Evolutionary conservation across 2,888 invertebrate genomes (phyloP), one percentile per base, ranked within the genome.

Genomic region (Artemia sp.): DNA sequence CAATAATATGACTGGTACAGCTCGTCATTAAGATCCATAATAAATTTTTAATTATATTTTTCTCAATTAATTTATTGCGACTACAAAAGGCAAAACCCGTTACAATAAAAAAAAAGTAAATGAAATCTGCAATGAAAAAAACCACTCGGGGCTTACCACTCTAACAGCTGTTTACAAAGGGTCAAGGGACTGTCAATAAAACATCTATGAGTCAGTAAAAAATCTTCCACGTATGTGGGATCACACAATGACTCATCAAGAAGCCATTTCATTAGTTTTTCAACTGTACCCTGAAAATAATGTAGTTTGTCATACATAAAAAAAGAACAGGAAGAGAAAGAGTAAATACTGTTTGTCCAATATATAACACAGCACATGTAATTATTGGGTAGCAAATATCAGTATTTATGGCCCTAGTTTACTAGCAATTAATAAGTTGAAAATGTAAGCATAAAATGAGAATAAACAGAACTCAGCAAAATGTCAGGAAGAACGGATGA

Each of bases 151-250:
- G 71, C 74, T 71, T 71, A 78, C 93, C 94, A 93, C 73, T 86
- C 85, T 75, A 94, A 81, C 72, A 95, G 82, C 78, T 91, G 90
- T 77, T 87, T 86, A 24, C 94, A 91, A 58, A 97, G 90, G 74
- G 86, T 84, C 72, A 90, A 81, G 5, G 94, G 90, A 78, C 88
- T 88, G 72, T 88, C 85, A 74, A 96, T 89, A 78, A 98, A 99
- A 68, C 94, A 95, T 74, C 98, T 84, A 79, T 96, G 95, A 10
- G 96, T 97, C 69, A 99, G 82, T 68, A 99, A 83, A 78, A 98
- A 98, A 81, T 98, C 98, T 81, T 98, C 96, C 67, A 97, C 92
- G 80, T 95, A 99, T n/a, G 93, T 95, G 11, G 95, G 93, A 81
- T 98, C 97, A 51, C 89, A 87, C 75, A 87, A 83, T 53, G 92